These are phyloP conservation scores for Chelidonichthys spinosus DNA, from an alignment of 2,797 vertebrate species.

Conservation along the genomic window DNA sequence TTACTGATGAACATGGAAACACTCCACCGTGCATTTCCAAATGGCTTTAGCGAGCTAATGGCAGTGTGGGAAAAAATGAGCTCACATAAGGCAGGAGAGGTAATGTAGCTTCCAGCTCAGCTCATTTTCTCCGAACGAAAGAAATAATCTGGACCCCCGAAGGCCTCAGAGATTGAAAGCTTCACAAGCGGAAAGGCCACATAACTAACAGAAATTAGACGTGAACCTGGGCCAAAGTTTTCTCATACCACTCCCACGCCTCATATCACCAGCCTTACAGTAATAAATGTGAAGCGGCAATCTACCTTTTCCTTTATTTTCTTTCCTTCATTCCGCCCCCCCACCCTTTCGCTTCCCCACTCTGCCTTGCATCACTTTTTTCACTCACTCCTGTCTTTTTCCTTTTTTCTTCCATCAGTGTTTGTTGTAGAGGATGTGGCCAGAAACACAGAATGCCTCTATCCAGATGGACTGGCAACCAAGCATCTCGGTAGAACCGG, in stretches of 20 bases:
- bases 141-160: conserved; percentile 79
- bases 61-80: conserved; percentile 67
- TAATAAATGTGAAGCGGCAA: conserved; percentile 24
- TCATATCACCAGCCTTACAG: conserved; percentile 27
- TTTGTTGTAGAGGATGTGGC: conserved; percentile 5
- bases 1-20: conserved; percentile 76
- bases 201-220: conserved; percentile 77
- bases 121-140: conserved; percentile 80
- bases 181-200: conserved; percentile 69
- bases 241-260: conserved; percentile 57
- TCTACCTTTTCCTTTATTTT: not conserved
- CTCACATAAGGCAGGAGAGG: conserved; percentile 69
- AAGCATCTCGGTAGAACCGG: conserved; percentile 53
- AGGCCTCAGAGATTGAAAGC: conserved; percentile 76
- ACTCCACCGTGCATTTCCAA: conserved; percentile 77
- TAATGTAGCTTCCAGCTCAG: conserved; percentile 79
- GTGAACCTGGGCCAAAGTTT: conserved; percentile 71
- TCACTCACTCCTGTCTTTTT: not conserved
- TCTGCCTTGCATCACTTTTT: conserved; percentile 6
- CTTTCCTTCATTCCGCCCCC: not conserved
- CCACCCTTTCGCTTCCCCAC: not conserved
- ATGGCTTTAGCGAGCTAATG: conserved; percentile 76
- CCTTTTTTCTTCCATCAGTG: conserved; percentile 5
- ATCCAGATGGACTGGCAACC: conserved; percentile 65
- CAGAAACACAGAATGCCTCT: conserved; percentile 40